Base-by-base conservation (phyloP, 2,888 invertebrate species). In the Idaea dimidiata region DNA sequence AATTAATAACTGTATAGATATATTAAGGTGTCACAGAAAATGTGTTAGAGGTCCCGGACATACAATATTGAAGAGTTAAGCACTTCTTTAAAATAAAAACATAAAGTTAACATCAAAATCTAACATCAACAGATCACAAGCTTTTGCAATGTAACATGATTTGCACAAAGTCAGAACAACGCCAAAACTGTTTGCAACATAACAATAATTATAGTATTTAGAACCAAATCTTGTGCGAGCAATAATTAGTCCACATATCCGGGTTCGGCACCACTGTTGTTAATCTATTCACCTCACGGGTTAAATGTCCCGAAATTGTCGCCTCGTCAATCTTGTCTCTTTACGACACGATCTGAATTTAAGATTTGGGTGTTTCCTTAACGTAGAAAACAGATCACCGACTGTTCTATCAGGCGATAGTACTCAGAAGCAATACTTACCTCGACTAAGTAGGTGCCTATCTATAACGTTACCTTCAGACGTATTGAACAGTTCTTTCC, bases 221-320 rank as follows among this genome's bases (percentile, higher is more conserved):
- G 43, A 43, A 8, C 8, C 43, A 43, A 43, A 43, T 43, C 43
- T 43, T 43, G 43, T 43, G 10, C 43, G 14, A 14, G 10, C 10
- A 43, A 43, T 43, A 43, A 43, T 43, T 43, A 54, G 7, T 54
- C 54, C 54, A 17, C 18, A 56, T 17, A 78, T 87, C 88, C 87
- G 84, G 83, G 86, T 80, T 66, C 71, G 66, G 73, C 80, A 77
- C 78, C 72, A 66, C 78, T 71, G 79, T 81, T 81, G 82, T 81
- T 74, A 59, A 69, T 71, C 66, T 71, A 89, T 88, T 84, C 90
- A 16, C 60, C 67, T 80, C 88, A 89, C 89, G 88, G 69, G 58
- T 66, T 72, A 80, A 72, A 81, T 82, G 83, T 82, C 77, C 80
- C 73, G 78, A 81, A 81, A 88, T 89, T 78, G 89, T 87, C 89